Percentiles rank a stretch among this genome's conserved stretches.
Conservation (phyloP, 2,113 vertebrate genomes). For the Charadrius vociferus region DNA sequence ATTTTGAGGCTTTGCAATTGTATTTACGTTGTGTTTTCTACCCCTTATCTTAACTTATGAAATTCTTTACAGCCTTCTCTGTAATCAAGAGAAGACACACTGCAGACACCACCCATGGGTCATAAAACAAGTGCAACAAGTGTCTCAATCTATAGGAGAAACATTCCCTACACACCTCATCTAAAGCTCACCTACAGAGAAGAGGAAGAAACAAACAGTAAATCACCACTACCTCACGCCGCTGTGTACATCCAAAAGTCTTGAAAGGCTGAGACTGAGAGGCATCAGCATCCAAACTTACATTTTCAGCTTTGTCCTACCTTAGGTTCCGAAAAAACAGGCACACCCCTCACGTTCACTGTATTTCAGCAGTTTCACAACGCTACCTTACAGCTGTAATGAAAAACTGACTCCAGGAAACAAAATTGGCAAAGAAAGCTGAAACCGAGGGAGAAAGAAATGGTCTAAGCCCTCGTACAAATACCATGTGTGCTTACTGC, state of each 20-base stretch:
- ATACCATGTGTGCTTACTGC: neutral
- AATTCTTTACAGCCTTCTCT: neutral
- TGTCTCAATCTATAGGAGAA: neutral
- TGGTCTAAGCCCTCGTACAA: neutral
- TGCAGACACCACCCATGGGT: neutral
- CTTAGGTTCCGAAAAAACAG: neutral
- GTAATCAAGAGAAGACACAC: too few relatives aligned
- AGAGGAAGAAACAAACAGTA: neutral
- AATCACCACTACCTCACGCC: neutral
- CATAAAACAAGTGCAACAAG: neutral
- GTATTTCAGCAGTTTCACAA: neutral
- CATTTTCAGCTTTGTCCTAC: too few relatives aligned
- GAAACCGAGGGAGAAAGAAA: neutral
- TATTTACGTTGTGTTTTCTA: neutral
- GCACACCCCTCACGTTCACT: neutral
- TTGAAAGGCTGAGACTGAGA: accelerated
- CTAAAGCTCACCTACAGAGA: neutral
- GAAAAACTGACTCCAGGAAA: neutral
- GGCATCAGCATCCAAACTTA: too few relatives aligned
- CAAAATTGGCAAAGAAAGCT: neutral
- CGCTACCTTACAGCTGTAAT: accelerated
- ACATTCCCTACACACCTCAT: neutral
- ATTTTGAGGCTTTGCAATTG: accelerated
- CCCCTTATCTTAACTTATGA: neutral
- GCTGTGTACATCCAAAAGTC: neutral